These are phyloP conservation scores for Sebastes goodei DNA, from an alignment of 2,797 vertebrate genomes.

Conservation along the genomic window DNA sequence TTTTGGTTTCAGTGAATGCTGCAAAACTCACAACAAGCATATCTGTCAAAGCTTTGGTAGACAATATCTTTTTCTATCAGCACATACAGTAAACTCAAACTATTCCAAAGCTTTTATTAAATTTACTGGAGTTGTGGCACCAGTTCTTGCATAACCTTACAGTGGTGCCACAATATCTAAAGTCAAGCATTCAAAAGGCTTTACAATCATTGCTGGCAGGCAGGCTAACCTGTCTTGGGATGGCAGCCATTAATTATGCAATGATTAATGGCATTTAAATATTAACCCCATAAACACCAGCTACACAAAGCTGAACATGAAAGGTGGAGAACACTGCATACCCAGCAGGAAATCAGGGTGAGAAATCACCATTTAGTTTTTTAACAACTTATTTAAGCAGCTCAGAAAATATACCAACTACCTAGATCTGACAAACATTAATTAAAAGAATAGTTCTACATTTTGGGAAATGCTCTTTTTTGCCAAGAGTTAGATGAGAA, in stretches of 20 bases:
- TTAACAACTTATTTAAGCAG: background rate
- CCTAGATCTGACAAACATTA: background rate
- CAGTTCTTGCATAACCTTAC: background rate
- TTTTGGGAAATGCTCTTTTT: background rate
- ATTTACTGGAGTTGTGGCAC: background rate
- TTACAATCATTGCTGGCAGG: background rate
- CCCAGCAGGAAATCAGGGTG: background rate
- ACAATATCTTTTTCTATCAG: background rate
- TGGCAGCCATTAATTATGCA: background rate
- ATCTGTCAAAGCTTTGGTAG: conserved; percentile 6
- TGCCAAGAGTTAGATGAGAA: too few relatives aligned
- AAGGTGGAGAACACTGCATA: background rate
- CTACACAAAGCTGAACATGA: background rate
- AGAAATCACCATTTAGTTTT: background rate
- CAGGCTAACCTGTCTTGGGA: background rate
- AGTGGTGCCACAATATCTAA: background rate
- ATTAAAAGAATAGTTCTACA: background rate
- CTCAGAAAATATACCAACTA: background rate
- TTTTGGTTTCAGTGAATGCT: conserved; percentile 7
- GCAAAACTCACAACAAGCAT: conserved; percentile 20
- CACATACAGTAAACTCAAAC: conserved; percentile 15
- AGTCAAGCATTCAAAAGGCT: background rate
- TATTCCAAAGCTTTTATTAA: background rate
- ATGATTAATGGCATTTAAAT: background rate
- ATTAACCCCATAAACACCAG: background rate